A percentile compares a stretch with the other conserved stretches of the same genome.
phyloP scores from a whole-genome alignment of 2,888 invertebrate species.

The Pyrrhosoma nymphula region DNA sequence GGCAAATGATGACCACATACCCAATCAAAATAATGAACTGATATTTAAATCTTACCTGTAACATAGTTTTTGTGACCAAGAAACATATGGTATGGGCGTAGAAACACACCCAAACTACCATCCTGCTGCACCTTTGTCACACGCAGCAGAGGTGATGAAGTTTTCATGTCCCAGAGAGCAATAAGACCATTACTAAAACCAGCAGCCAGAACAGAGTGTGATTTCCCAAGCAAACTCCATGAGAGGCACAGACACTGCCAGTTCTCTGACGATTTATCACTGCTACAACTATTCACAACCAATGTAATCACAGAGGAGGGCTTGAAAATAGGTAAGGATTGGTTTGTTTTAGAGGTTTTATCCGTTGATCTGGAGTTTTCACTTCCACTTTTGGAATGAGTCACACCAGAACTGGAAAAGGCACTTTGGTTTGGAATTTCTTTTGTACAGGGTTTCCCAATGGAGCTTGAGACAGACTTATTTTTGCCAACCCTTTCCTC shows the following conservation, averaged over 20 bases:
- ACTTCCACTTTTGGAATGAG: background rate
- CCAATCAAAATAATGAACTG: too few species aligned
- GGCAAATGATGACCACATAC: too few species aligned
- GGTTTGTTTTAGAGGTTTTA: background rate
- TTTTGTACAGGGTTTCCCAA: background rate
- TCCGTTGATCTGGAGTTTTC: background rate
- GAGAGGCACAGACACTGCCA: conserved; percentile 73
- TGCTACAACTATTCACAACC: conserved; percentile 73
- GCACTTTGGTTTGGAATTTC: background rate
- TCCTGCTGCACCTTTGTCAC: background rate
- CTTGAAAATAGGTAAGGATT: conserved; percentile 75
- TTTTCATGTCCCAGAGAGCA: conserved; percentile 82
- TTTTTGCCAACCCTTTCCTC: background rate
- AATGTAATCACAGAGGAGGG: conserved; percentile 76
- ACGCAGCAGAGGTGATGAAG: conserved; percentile 80
- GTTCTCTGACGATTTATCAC: conserved; percentile 12
- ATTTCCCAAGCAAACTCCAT: conserved; percentile 78
- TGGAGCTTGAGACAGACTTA: background rate
- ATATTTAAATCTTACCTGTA: conserved; percentile 79
- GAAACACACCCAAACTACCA: background rate
- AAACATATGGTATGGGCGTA: conserved; percentile 81
- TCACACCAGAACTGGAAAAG: background rate
- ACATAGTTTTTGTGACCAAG: conserved; percentile 81
- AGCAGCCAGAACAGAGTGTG: conserved; percentile 81
- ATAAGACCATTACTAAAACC: conserved; percentile 85